Percentiles rank a stretch among this genome's conserved stretches.
These are phyloP conservation scores for Mythimna ferrago DNA, from an alignment of 2,888 invertebrate species.

Conservation along the genomic window DNA sequence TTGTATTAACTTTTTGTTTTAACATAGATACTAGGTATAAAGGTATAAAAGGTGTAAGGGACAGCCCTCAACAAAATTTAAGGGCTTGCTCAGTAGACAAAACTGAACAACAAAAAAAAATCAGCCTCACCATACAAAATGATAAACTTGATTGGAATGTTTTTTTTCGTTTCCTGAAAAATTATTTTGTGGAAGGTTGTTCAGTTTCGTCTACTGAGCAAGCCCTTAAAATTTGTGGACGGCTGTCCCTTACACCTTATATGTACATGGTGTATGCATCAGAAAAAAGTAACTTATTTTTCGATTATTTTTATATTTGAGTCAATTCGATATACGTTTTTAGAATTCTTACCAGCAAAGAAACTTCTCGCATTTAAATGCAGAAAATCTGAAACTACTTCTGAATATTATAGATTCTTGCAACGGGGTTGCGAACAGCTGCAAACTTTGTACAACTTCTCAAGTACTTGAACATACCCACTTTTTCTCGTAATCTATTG, in stretches of 20 bases:
- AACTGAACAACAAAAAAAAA: too few species aligned
- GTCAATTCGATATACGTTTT: neutral
- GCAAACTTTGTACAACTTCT: conserved; percentile 35
- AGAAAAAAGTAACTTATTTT: neutral
- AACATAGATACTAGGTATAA: neutral
- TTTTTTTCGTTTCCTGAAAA: too few species aligned
- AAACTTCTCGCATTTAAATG: conserved; percentile 21
- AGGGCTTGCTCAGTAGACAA: too few species aligned
- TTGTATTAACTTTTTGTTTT: neutral
- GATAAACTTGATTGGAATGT: too few species aligned
- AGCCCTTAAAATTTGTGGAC: too few species aligned
- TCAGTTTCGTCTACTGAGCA: too few species aligned
- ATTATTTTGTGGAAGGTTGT: too few species aligned
- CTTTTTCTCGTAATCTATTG: conserved; percentile 15
- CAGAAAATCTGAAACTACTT: conserved; percentile 29
- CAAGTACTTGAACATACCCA: conserved; percentile 21
- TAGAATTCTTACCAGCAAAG: conserved; percentile 4
- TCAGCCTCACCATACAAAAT: too few species aligned
- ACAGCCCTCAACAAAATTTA: too few species aligned
- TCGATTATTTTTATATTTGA: neutral
- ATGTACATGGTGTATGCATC: too few species aligned
- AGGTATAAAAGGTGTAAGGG: too few species aligned
- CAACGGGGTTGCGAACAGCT: conserved; percentile 24
- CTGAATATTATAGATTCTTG: conserved; percentile 24
- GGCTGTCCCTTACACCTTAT: too few species aligned